Percentiles rank a stretch among this genome's conserved stretches.
These are phyloP conservation scores for Megaceryle torquata DNA, from an alignment of 2,113 vertebrate species.

Conservation along the genomic window DNA sequence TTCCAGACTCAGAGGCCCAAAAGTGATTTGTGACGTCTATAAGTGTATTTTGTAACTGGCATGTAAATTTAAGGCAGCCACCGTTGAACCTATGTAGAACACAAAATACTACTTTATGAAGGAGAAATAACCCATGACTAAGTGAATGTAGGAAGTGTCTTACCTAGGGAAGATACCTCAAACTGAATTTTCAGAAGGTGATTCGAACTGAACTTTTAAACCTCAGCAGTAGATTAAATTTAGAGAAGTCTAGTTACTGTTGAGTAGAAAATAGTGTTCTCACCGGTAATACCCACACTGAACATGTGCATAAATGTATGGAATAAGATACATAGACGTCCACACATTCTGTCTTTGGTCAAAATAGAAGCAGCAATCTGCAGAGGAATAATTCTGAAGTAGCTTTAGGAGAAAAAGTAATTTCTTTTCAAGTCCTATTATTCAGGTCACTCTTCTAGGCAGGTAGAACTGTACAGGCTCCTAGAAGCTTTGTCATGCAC, in stretches of 20 bases:
- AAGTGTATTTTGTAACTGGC: background rate
- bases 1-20: background rate
- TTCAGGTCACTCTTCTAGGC: background rate
- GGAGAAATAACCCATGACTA: background rate
- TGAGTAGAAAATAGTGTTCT: background rate
- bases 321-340: background rate
- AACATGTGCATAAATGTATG: background rate
- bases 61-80: background rate
- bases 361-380: background rate
- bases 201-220: background rate
- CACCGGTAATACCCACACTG: background rate
- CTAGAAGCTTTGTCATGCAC: background rate
- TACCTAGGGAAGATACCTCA: no score
- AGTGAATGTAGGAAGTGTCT: background rate
- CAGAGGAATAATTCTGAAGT: background rate
- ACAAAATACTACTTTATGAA: background rate
- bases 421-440: background rate
- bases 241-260: background rate
- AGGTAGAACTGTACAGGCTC: background rate
- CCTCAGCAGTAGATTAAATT: background rate
- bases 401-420: background rate
- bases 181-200: no score
- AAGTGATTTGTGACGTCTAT: background rate
- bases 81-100: background rate
- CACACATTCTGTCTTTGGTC: background rate